phyloP scores from a whole-genome alignment of 2,797 vertebrate species.

The Aulostomus chinensis region DNA sequence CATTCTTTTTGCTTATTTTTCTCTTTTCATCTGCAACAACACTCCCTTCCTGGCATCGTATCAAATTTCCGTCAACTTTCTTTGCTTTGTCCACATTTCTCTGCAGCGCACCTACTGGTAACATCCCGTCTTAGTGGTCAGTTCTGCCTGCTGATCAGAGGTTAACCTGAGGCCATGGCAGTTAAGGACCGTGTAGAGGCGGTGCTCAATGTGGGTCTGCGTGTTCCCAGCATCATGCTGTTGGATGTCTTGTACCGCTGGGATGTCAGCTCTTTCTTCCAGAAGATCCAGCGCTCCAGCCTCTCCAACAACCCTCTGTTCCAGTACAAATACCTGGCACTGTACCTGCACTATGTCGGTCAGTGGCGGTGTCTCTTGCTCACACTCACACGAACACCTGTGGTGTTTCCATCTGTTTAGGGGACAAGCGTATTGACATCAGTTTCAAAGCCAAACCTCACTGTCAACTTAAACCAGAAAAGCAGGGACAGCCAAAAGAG shows the following conservation, averaged over 20 bases:
- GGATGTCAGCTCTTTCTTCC: slow-evolving; percentile 99
- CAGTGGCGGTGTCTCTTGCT: slow-evolving; percentile 62
- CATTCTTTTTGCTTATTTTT: not conserved
- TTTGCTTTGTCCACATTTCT: slow-evolving; percentile 1
- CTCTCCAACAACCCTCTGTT: slow-evolving; percentile 96
- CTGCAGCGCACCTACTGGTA: slow-evolving; percentile 39
- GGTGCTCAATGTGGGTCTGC: slow-evolving; percentile 94
- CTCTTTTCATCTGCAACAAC: not conserved
- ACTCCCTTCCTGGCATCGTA: not conserved
- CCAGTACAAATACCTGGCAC: slow-evolving; percentile 98
- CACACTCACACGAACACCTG: not conserved
- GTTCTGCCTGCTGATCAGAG: slow-evolving; percentile 60
- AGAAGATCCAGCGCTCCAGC: slow-evolving; percentile 98
- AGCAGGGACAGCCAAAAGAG: no score
- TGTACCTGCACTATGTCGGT: slow-evolving; percentile 99
- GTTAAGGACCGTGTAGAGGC: slow-evolving; percentile 95
- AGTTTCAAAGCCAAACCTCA: no score
- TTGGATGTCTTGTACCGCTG: slow-evolving; percentile 96
- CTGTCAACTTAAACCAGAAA: no score
- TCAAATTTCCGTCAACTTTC: not conserved
- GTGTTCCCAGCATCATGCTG: slow-evolving; percentile 98
- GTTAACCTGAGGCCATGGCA: slow-evolving; percentile 82
- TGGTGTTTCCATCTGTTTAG: no score
- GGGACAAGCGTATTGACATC: no score
- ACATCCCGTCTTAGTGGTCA: slow-evolving; percentile 55